Evolutionary conservation across 2,888 invertebrate species (phyloP).

Genomic region (Nymphalis polychloros): DNA sequence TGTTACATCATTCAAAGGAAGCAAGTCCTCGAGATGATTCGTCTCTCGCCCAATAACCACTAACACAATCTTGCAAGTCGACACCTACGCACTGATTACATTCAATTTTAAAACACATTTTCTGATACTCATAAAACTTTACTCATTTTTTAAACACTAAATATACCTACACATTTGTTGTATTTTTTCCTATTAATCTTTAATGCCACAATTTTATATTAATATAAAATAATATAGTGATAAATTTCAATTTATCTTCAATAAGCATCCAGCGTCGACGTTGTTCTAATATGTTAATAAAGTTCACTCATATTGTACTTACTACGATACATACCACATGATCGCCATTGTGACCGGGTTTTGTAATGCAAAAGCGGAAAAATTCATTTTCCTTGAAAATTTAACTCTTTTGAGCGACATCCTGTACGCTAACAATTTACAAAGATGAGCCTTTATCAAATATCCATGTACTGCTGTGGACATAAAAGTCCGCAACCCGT

Average conservation of each 20-base stretch:
- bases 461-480: conserved; percentile 44
- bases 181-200: too few species aligned
- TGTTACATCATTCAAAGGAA: conserved; percentile 32
- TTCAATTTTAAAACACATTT: conserved; percentile 22
- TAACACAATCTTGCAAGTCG: conserved; percentile 30
- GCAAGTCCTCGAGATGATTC: conserved; percentile 38
- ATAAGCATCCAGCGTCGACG: too few species aligned
- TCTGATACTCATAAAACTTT: background rate
- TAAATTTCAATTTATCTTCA: too few species aligned
- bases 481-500: too few species aligned
- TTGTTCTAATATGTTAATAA: too few species aligned
- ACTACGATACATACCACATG: too few species aligned
- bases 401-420: conserved; percentile 30
- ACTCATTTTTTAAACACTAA: too few species aligned
- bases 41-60: conserved; percentile 28
- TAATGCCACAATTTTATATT: too few species aligned
- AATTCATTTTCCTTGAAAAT: conserved; percentile 34
- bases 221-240: too few species aligned
- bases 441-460: conserved; percentile 48
- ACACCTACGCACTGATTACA: conserved; percentile 40
- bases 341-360: too few species aligned
- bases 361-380: conserved; percentile 12
- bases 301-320: too few species aligned
- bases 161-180: too few species aligned
- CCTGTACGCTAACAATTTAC: conserved; percentile 37